Evolutionary conservation across 2,888 invertebrate genomes (phyloP).

Genomic region (Cantharis rufa): DNA sequence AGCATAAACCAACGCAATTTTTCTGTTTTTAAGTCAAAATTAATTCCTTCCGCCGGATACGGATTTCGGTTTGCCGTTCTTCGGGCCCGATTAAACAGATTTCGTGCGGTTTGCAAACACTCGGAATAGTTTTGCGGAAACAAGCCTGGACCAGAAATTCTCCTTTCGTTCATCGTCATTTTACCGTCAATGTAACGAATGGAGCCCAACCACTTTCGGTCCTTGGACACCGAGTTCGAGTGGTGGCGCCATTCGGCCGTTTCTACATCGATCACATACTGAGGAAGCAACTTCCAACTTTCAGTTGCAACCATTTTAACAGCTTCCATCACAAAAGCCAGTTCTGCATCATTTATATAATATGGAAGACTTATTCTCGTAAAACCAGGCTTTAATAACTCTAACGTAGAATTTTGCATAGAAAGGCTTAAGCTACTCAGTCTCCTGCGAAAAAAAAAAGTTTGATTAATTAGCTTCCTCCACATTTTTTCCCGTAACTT

Average conservation of each 20-base stretch:
- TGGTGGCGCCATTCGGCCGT: conserved; percentile 91
- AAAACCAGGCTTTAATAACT: conserved; percentile 84
- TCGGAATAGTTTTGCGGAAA: conserved; percentile 77
- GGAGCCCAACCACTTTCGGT: conserved; percentile 80
- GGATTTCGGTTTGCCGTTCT: conserved; percentile 77
- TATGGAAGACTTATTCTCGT: conserved; percentile 83
- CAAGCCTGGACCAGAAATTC: conserved; percentile 71
- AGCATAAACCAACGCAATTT: conserved; percentile 86
- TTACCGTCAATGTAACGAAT: conserved; percentile 70
- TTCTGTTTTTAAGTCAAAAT: conserved; percentile 71
- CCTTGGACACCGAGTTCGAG: conserved; percentile 76
- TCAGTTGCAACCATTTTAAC: conserved; percentile 85
- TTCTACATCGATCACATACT: conserved; percentile 84
- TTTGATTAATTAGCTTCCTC: not conserved
- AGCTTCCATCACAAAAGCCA: conserved; percentile 82
- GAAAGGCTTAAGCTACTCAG: conserved; percentile 54
- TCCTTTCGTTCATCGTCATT: conserved; percentile 73
- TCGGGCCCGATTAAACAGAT: conserved; percentile 75
- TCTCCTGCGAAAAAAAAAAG: conserved; percentile 48
- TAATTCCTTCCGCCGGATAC: conserved; percentile 73
- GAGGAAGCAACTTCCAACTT: conserved; percentile 87
- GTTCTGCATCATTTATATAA: conserved; percentile 78
- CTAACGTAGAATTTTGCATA: conserved; percentile 59
- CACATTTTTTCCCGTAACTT: conserved; percentile 8
- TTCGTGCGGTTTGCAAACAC: conserved; percentile 77